Base-by-base conservation (phyloP, 2,888 invertebrate genomes). In the Lymantria dispar region DNA sequence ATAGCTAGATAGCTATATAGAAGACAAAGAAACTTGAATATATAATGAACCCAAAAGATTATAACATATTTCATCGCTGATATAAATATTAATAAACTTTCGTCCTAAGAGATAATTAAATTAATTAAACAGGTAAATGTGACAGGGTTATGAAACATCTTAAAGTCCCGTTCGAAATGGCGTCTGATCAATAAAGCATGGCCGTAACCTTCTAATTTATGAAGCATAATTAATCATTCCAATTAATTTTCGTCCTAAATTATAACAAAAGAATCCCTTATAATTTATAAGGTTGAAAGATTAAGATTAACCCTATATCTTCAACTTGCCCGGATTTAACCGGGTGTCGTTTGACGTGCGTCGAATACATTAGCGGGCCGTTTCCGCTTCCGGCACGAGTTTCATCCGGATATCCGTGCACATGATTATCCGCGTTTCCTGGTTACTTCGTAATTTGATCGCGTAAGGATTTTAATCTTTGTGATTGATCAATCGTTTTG, bases 251-350 rank as follows among this genome's bases (percentile, higher is more conserved):
- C 60, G 62, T 62, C 62, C 63, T 43, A 56, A 67, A 72, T 72
- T 72, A 56, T 70, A 74, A 67, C 64, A 72, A 74, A 75, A 72
- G 40, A 76, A 74, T 76, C 72, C 74, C 72, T 72, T 71, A 80
- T 88, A 87, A 87, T 87, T 87, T 87, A 86, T 80, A 83, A 72
- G 62, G 72, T 70, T 61, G 66, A 70, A 74, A 83, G 85, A 88
- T 87, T 87, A 74, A 83, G 85, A 87, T 87, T 87, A 87, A 85
- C 83, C 82, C 73, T 80, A 83, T 84, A 87, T 87, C 85, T 87
- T 74, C 82, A 84, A 84, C 85, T 86, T 83, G 83, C 82, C 83
- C 82, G 83, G 86, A 79, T 87, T 85, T 83, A 78, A 80, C 83
- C 80, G 82, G 82, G 76, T 82, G 82, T 77, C 81, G 79, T 78